A percentile compares a stretch with the other conserved stretches of the same genome.
These are phyloP conservation scores for Sepioteuthis lessoniana DNA, from an alignment of 2,888 invertebrate genomes.

Conservation along the genomic window DNA sequence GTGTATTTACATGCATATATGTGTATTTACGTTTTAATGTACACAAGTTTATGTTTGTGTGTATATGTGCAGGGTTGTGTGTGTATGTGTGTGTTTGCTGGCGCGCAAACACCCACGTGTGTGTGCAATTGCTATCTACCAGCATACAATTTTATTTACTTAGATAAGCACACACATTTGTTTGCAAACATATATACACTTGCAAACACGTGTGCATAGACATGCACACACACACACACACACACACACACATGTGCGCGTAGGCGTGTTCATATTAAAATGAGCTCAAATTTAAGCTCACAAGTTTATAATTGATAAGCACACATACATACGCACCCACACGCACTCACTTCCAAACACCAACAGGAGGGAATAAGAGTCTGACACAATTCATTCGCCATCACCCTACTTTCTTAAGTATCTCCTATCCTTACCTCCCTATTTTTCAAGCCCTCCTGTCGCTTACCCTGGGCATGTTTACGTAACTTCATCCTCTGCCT, in stretches of 20 bases:
- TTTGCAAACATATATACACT: not conserved
- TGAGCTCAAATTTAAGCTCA: not conserved
- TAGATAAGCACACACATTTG: no score
- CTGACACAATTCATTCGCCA: not conserved
- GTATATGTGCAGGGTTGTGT: not conserved
- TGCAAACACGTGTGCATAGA: no score
- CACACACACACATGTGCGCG: not conserved
- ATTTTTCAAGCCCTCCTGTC: not conserved
- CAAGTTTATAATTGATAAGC: not conserved
- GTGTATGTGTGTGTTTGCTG: not conserved
- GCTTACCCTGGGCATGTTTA: not conserved
- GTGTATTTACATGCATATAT: not conserved
- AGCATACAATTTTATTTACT: no score
- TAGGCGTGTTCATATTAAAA: not conserved
- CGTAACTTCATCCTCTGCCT: not conserved
- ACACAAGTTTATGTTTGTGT: not conserved
- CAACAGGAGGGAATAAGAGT: no score
- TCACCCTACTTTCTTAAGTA: not conserved
- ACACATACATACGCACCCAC: not conserved
- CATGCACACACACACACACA: no score
- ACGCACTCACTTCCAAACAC: not conserved
- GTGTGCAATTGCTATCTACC: not conserved
- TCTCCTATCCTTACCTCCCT: not conserved
- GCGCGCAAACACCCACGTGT: no score
- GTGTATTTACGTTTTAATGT: not conserved